Conservation (phyloP, 2,888 invertebrate genomes). For the Microdon myrmicae region DNA sequence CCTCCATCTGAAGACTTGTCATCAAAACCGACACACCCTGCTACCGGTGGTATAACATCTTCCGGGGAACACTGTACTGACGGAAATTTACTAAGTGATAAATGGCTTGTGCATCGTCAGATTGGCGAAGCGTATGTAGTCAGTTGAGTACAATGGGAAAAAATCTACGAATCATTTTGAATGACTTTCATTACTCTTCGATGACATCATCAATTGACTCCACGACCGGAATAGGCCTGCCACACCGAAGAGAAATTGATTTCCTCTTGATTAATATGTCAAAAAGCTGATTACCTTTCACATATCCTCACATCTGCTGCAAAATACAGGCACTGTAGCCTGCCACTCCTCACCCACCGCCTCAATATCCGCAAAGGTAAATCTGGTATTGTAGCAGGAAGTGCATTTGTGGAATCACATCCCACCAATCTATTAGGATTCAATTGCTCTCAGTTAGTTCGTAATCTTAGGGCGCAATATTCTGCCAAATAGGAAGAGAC, state of each 20-base stretch:
- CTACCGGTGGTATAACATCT: too few species aligned
- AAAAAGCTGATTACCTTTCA: slow-evolving; percentile 41
- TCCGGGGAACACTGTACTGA: too few species aligned
- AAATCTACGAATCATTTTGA: slow-evolving; percentile 37
- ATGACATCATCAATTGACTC: slow-evolving; percentile 49
- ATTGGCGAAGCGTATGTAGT: too few species aligned
- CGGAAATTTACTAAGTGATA: slow-evolving; percentile 29
- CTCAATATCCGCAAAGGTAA: slow-evolving; percentile 2
- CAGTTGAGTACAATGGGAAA: slow-evolving; percentile 1
- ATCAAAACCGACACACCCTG: too few species aligned
- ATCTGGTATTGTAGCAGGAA: too few species aligned
- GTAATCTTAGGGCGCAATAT: slow-evolving; percentile 45
- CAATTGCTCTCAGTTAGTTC: slow-evolving; percentile 27
- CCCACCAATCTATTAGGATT: slow-evolving; percentile 30
- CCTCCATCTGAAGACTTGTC: too few species aligned
- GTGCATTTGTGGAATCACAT: slow-evolving; percentile 3
- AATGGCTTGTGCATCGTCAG: slow-evolving; percentile 30
- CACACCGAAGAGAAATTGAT: slow-evolving; percentile 39
- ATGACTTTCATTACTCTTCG: slow-evolving; percentile 49
- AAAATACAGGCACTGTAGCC: too few species aligned
- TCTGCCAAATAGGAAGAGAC: too few species aligned
- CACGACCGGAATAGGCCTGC: slow-evolving; percentile 13
- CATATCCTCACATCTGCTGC: slow-evolving; percentile 19
- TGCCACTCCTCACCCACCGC: neutral
- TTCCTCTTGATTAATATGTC: slow-evolving; percentile 49